Evolutionary conservation across 2,797 vertebrate species (phyloP), one percentile per base, ranked within the genome.

Genomic region (Momotus momota): DNA sequence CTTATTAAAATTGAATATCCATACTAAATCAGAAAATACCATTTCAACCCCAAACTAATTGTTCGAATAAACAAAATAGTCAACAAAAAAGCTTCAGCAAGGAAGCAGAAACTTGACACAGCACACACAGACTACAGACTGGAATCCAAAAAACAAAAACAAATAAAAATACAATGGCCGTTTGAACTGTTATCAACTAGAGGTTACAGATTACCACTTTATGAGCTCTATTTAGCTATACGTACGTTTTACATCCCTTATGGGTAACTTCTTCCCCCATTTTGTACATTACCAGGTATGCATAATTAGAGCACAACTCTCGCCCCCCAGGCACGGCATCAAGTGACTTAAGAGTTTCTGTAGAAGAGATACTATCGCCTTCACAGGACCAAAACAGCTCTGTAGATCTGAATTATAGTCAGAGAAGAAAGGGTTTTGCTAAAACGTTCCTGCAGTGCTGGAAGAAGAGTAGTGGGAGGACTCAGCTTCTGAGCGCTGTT

Each of bases 391-490:
- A 81, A 65, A 94, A 83, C 69, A 93, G 48, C 58, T 93, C 54
- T 88, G 80, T 81, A n/a, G 27, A 73, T 49, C 60, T 94, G 91
- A 93, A 71, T 89, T 96, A 86, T 25, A 88, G 87, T 51, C 58
- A 72, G 54, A 80, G 69, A 83, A 87, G 35, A 85, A 77, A 88
- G 25, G 52, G 35, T 14, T 91, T 88, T 75, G 61, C 74, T 78
- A 90, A 95, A 96, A 84, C 40, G 94, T 79, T 75, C 72, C 54
- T 45, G 65, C 65, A 58, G 29, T 45, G 41, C n/a, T 88, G 35
- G 62, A 95, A 92, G n/a, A 90, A 71, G 25, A 19, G 69, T 54
- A 72, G 90, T 75, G 62, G 85, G 95, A 96, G 82, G 77, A 95
- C 54, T 79, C 31, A 40, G 54, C 25, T 88, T 88, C 88, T 90